A percentile compares a stretch with the other conserved stretches of the same genome.
Evolutionary conservation across 2,888 invertebrate genomes (phyloP).

Genomic region (Plagodis dolabraria): DNA sequence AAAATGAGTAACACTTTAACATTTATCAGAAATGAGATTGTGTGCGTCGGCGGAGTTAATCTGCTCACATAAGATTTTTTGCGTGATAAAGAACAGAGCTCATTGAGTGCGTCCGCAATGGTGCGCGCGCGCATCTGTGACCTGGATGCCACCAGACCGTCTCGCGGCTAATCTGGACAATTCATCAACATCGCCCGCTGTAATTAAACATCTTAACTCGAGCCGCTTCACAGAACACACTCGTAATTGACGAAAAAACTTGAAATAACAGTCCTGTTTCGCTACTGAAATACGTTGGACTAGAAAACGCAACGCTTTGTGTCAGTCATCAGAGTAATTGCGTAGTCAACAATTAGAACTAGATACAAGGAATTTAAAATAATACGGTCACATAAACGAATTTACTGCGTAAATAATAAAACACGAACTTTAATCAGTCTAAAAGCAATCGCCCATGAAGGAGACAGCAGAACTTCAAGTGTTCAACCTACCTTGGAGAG

Average conservation of each 20-base stretch:
- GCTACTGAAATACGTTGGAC: conserved; percentile 26
- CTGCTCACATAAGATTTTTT: conserved; percentile 56
- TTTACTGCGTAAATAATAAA: background rate
- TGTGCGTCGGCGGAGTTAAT: conserved; percentile 41
- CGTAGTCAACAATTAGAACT: conserved; percentile 9
- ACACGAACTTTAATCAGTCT: background rate
- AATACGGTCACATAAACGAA: background rate
- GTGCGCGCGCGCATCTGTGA: conserved; percentile 66
- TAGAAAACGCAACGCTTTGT: conserved; percentile 26
- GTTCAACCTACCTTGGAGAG: conserved; percentile 4
- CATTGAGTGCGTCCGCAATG: conserved; percentile 67
- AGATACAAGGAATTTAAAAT: conserved; percentile 6
- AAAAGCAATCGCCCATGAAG: conserved; percentile 21
- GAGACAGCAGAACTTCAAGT: conserved; percentile 9
- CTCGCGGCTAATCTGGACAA: conserved; percentile 71
- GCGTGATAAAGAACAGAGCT: conserved; percentile 61
- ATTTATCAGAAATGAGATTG: conserved; percentile 5
- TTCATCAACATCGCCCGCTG: conserved; percentile 62
- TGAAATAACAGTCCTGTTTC: conserved; percentile 24
- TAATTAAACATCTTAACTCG: conserved; percentile 37
- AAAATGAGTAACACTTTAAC: conserved; percentile 21
- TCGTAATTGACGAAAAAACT: conserved; percentile 30
- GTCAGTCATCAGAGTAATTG: conserved; percentile 19
- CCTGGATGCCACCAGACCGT: conserved; percentile 76
- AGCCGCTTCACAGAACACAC: conserved; percentile 35